Base-by-base conservation (phyloP, 2,113 vertebrate species). In the Caloenas nicobarica region DNA sequence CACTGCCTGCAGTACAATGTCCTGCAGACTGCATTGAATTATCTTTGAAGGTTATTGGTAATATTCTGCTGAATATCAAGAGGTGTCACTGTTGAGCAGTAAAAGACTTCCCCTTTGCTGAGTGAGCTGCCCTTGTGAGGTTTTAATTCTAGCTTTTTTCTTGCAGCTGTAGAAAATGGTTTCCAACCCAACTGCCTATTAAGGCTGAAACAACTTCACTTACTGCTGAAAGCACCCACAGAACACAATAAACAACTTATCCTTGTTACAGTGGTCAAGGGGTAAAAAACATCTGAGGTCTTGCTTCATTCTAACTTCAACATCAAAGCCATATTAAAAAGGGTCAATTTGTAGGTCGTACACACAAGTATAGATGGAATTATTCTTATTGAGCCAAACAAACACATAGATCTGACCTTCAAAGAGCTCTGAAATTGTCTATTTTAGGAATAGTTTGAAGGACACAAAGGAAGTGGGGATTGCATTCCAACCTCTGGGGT, bases 21-120 rank as follows among this genome's bases (percentile, higher is more conserved):
- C 91, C 76, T 79, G 84, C 69, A 90, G 76, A 58, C 70, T 79
- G 34, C 82, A 94, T 93, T 86, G 79, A 81, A 77, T 91, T 87
- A 56, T 95, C 89, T 95, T 92, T 91, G 81, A 94, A 97, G 50
- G 76, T 96, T 95, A 89, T 95, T 89, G 93, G 88, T 87, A 91
- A 95, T 78, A 92, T 84, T 91, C 62, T 69, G n/a, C 66, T 68
- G 78, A 92, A 91, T 91, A 95, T 89, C 97, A 94, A 95, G 72
- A 94, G 96, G 85, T 96, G 95, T 97, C 95, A 96, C 92, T 96
- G 86, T 93, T 94, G 89, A 97, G 91, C 86, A 95, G 89, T 76
- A 64, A 76, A 79, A 93, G 87, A 46, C 76, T 80, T 95, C 71
- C 80, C 56, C 78, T 96, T 94, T 19, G 7, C 69, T 83, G 65